Percentiles rank a stretch among this genome's conserved stretches.
These are phyloP conservation scores for Enhydra lutris DNA, from an alignment of 2,113 vertebrate species.

Conservation along the genomic window DNA sequence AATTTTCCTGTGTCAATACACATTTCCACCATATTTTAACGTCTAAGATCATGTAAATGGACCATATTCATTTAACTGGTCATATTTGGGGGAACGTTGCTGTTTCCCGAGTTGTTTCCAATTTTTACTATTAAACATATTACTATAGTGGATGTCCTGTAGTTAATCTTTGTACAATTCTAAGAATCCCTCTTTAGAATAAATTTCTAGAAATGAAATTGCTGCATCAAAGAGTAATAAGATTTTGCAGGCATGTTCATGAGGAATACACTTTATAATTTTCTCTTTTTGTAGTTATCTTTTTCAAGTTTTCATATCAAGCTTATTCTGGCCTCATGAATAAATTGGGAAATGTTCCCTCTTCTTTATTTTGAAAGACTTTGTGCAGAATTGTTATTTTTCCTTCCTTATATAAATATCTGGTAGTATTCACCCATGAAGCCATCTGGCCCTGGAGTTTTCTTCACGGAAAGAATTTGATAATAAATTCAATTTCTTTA, in stretches of 20 bases:
- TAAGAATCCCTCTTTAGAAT: neutral
- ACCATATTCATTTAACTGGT: neutral
- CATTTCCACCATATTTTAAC: constrained; percentile 16
- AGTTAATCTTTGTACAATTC: constrained; percentile 8
- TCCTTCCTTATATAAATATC: neutral
- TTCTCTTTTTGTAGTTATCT: neutral
- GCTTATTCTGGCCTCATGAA: neutral
- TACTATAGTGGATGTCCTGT: neutral
- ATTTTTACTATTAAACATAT: constrained; percentile 15
- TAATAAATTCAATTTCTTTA: constrained; percentile 11
- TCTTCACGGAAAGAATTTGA: neutral
- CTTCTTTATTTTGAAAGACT: neutral
- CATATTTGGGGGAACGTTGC: neutral
- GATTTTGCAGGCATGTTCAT: neutral
- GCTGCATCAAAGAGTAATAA: neutral
- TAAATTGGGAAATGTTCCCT: neutral
- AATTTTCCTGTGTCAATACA: neutral
- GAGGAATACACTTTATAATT: neutral
- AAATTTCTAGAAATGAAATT: neutral
- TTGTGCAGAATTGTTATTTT: neutral
- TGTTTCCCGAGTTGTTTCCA: neutral
- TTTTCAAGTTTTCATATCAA: neutral
- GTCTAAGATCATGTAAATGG: neutral
- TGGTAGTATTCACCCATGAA: neutral
- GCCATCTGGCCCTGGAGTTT: neutral